Evolutionary conservation across 2,113 vertebrate genomes (phyloP).

Genomic region (Sylvilagus bachmani): DNA sequence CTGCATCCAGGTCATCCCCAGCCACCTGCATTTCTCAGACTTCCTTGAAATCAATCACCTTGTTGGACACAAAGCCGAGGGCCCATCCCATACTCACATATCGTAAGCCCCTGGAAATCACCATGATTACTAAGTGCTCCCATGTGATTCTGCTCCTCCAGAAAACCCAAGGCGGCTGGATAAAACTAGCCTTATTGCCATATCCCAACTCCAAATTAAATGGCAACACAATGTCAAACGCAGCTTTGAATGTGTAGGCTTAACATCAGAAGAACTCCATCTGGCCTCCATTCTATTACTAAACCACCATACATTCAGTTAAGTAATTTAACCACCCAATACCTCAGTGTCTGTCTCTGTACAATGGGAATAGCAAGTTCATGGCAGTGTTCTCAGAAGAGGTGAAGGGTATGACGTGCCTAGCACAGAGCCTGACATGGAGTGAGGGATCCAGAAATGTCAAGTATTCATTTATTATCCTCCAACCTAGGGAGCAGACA

Average conservation of each 20-base stretch:
- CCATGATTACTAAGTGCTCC: neutral
- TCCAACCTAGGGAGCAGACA: neutral
- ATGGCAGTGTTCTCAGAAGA: neutral
- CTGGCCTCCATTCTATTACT: neutral
- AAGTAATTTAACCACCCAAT: neutral
- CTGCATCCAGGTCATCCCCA: neutral
- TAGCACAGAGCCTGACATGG: neutral
- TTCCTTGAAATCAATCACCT: neutral
- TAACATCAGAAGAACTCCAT: neutral
- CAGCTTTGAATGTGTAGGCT: neutral
- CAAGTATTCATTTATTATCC: neutral
- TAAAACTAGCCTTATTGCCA: neutral
- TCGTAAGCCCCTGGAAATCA: neutral
- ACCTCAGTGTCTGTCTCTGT: neutral
- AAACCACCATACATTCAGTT: neutral
- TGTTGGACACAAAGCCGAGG: neutral
- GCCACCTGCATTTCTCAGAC: neutral
- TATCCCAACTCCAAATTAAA: neutral
- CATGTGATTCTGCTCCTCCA: rapidly evolving
- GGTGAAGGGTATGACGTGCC: neutral
- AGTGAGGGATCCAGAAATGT: neutral
- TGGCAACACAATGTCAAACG: neutral
- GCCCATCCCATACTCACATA: neutral
- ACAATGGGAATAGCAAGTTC: neutral
- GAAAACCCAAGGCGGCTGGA: neutral